phyloP scores from a whole-genome alignment of 2,113 vertebrate species.

The Tenebrosternarchus preto region DNA sequence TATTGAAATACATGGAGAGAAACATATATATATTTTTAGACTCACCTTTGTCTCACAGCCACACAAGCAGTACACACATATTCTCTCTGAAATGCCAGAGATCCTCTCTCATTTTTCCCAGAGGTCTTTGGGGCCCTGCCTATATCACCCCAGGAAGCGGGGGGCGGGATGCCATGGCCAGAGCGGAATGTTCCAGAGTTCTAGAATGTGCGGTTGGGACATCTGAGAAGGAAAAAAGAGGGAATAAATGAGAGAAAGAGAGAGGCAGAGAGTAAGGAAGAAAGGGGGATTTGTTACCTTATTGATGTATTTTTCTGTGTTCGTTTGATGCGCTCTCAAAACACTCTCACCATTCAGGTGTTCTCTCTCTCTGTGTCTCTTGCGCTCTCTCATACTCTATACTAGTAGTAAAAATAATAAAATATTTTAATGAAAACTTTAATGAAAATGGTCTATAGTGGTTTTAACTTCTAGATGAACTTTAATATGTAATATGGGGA shows the following conservation, averaged over 20 bases:
- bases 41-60: background rate
- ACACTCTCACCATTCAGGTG: background rate
- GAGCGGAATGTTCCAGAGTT: slow-evolving; percentile 85
- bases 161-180: slow-evolving; percentile 82
- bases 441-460: too few relatives aligned
- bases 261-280: slow-evolving; percentile 74
- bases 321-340: slow-evolving; percentile 69
- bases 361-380: too few relatives aligned
- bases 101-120: slow-evolving; percentile 47
- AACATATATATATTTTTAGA: background rate
- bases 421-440: too few relatives aligned
- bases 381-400: too few relatives aligned
- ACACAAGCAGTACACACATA: background rate
- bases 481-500: background rate
- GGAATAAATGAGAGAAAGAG: slow-evolving; percentile 71
- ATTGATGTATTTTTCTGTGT: slow-evolving; percentile 79
- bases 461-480: too few relatives aligned
- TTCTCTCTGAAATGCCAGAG: slow-evolving; percentile 7
- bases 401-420: too few relatives aligned
- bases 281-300: slow-evolving; percentile 65
- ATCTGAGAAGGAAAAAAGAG: slow-evolving; percentile 74
- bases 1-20: background rate
- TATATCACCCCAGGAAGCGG: slow-evolving; percentile 55
- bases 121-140: slow-evolving; percentile 44
- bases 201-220: slow-evolving; percentile 82